Evolutionary conservation across 2,113 vertebrate genomes (phyloP), one percentile per base, ranked within the genome.

Genomic region (Cololabis saira): DNA sequence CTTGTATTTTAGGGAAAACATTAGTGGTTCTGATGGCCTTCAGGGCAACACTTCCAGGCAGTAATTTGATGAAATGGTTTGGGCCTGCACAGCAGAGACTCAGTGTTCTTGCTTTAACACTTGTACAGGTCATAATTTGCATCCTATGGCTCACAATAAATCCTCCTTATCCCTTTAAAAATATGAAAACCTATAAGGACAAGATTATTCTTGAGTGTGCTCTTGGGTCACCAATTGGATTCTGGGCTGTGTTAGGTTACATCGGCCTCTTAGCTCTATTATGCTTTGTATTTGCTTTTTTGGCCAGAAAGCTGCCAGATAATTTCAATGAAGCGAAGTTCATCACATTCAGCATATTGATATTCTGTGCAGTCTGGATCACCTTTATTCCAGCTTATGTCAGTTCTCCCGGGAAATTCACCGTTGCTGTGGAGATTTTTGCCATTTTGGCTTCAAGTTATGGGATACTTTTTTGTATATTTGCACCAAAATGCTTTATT

Each of bases 351-450:
- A 91, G 89, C 61, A 91, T 91, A 82, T 8, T 91, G 55, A 89
- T 91, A 64, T 91, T 91, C 60, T 88, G 87, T 74, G 86, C 87
- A 17, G 89, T 90, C 2, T 91, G 89, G 89, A 74, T 89, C 72
- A 83, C 89, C 0, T 90, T 91, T 17, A 91, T 89, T n/a, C 91
- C 91, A 55, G 85, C 91, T 1, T 92, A 92, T 76, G 81, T 85
- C 69, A 91, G 91, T 66, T 88, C 91, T 73, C 90, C 91, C 24
- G 90, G 89, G 19, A 92, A 91, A 55, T 88, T 90, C 42, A 91
- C 87, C 48, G 91, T 92, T 0, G 91, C 91, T 55, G 91, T 92
- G 33, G 91, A 92, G 54, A 90, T 91, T 61, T 92, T 92, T 90
- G 91, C 91, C 1, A 92, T 92, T 55, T 21, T 91, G 5, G 85